Evolutionary conservation across 1,140 invertebrate species (phyloP), one percentile per base, ranked within the genome.

Genomic region (Reticulitermes speratus): DNA sequence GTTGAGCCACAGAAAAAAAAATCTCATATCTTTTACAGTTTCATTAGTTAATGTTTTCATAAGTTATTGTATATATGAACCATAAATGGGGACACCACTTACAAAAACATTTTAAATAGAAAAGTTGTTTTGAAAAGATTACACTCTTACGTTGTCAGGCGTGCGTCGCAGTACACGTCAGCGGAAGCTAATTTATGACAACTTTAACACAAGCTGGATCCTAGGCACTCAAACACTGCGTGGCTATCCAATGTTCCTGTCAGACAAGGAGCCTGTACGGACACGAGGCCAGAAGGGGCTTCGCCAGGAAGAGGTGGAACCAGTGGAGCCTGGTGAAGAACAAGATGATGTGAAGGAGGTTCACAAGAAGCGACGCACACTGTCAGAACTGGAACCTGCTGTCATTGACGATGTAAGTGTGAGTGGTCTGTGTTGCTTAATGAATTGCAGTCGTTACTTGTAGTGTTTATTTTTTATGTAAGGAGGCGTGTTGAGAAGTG

Each of bases 161-260:
- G 91, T 94, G 52, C 90, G 94, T 30, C 91, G 94, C 81, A 94
- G 93, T 88, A 94, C 92, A 86, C 90, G 94, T 87, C 92, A 93
- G 87, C 91, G 92, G 89, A 93, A 93, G 89, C 90, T 92, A 83
- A 90, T 92, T 87, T 93, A 92, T 89, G 92, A 92, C 89, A 92
- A 91, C 88, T 91, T 92, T 65, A 92, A 91, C 89, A 92, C 91
- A 87, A 92, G 91, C 86, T 93, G 93, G 93, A 91, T 93, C 88
- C 89, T 92, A 89, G 91, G 91, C 84, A 92, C 91, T 0, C 91
- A 91, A 89, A 92, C 91, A 6, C 88, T 92, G 44, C 91, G 91
- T 87, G 91, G 91, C 59, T 92, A 92, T 88, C 90, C 91, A 82
- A 92, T 92, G 91, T 91, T 92, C 90, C 55, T 86, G 44, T 91